A percentile compares a stretch with the other conserved stretches of the same genome.
Evolutionary conservation across 2,113 vertebrate species (phyloP).

Genomic region (Gallinago undulata): DNA sequence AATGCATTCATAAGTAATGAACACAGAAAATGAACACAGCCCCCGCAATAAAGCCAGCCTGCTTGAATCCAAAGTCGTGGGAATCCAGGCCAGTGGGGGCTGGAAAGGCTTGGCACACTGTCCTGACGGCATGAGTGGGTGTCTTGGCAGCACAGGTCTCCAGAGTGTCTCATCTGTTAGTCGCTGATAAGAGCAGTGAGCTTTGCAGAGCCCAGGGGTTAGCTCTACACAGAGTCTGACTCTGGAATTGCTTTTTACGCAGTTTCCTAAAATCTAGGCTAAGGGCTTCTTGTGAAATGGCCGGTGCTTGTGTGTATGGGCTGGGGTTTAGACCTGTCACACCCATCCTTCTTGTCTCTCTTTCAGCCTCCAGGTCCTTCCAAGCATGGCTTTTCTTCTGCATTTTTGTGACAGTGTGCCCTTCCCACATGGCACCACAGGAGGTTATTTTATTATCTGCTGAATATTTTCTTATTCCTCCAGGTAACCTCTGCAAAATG

Average conservation of each 20-base stretch:
- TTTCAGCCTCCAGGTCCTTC: background rate
- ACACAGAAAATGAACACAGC: background rate
- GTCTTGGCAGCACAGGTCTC: accelerated
- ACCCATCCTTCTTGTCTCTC: background rate
- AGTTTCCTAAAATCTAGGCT: background rate
- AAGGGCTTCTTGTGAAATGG: background rate
- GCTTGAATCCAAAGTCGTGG: background rate
- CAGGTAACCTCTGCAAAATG: background rate
- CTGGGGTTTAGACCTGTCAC: background rate
- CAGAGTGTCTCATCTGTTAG: background rate
- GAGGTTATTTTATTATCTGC: background rate
- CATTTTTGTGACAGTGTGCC: background rate
- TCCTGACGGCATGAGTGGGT: background rate
- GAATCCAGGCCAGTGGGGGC: background rate
- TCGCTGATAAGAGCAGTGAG: background rate
- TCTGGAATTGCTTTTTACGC: background rate
- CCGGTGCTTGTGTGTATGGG: background rate
- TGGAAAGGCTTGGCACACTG: background rate
- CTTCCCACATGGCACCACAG: background rate
- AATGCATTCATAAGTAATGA: background rate
- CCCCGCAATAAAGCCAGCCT: background rate
- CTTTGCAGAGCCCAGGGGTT: background rate
- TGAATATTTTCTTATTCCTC: background rate
- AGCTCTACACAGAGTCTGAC: background rate
- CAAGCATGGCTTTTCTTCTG: background rate